Conservation (phyloP, 2,888 invertebrate species). For the Chrysolina haemoptera region DNA sequence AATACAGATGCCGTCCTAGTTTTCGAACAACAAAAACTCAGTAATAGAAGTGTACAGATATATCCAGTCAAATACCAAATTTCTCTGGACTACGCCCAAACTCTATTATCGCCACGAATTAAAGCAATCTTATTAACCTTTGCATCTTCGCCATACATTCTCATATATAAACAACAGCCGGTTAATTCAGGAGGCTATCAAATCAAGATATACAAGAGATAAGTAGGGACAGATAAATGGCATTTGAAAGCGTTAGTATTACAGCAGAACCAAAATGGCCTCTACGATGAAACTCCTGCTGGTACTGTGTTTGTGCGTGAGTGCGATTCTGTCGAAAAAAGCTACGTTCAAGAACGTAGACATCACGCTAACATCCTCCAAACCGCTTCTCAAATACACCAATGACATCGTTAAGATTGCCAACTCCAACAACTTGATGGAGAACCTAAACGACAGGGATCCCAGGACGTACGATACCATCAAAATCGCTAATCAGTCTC, state of each 20-base stretch:
- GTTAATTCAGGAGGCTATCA: not conserved
- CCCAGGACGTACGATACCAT: constrained; percentile 32
- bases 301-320: constrained; percentile 10
- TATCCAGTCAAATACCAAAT: not conserved
- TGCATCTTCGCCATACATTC: not conserved
- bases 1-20: too few species aligned
- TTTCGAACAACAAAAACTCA: too few species aligned
- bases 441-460: constrained; percentile 21
- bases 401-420: constrained; percentile 1
- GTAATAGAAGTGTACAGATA: too few species aligned
- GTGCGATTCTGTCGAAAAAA: not conserved
- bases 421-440: constrained; percentile 31
- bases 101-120: not conserved
- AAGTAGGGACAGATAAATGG: not conserved
- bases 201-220: not conserved
- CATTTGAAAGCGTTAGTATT: not conserved
- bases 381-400: not conserved
- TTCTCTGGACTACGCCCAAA: not conserved
- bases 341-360: constrained; percentile 25
- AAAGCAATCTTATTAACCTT: not conserved
- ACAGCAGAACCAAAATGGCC: not conserved
- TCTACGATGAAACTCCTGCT: not conserved
- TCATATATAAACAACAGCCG: not conserved
- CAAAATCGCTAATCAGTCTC: constrained; percentile 33
- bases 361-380: constrained; percentile 15